Base-by-base conservation (phyloP, 2,888 invertebrate genomes). In the Mycalesis mineus region DNA sequence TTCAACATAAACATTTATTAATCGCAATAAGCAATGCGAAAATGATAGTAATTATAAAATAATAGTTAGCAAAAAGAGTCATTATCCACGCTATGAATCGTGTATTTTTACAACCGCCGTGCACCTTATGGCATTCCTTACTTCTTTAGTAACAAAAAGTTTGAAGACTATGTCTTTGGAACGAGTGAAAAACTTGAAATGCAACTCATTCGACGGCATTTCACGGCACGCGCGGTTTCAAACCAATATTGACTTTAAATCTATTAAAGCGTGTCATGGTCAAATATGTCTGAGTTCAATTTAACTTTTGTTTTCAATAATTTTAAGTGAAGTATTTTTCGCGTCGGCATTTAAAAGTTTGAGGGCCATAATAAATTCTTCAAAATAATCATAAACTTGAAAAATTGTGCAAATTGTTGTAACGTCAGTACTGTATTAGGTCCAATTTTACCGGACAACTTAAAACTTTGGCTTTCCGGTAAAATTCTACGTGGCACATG, bases 231-330 rank as follows among this genome's bases (percentile, higher is more conserved):
- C n/a, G 17, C 47, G 37, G 9, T 29, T 8, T 5, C 15, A 39
- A 45, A 15, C 14, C 39, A 55, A 40, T 55, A 55, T 55, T 47
- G 39, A 47, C 17, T 55, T 40, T 14, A 15, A n/a, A 15, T 7
- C 22, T 9, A 49, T 49, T 22, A 40, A 61, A 58, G 39, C 58
- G 54, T 61, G 61, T 58, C 58, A 61, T 47, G 61, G 61, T 40
- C 61, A 49, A 49, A 37, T 48, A 37, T 49, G 17, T 8, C 15
- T 33, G 7, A n/a, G 22, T 36, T 17, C 36, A n/a, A n/a, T 22
- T 49, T 22, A 11, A 49, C 37, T 49, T 37, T 49, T 49, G 9
- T 49, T 47, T 28, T 51, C 47, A 57, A 29, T 5, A 22, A 22
- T 22, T 4, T 15, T 9, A 14, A 29, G 13, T 45, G 9, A n/a